phyloP scores from a whole-genome alignment of 2,113 vertebrate species.

The Perca fluviatilis region DNA sequence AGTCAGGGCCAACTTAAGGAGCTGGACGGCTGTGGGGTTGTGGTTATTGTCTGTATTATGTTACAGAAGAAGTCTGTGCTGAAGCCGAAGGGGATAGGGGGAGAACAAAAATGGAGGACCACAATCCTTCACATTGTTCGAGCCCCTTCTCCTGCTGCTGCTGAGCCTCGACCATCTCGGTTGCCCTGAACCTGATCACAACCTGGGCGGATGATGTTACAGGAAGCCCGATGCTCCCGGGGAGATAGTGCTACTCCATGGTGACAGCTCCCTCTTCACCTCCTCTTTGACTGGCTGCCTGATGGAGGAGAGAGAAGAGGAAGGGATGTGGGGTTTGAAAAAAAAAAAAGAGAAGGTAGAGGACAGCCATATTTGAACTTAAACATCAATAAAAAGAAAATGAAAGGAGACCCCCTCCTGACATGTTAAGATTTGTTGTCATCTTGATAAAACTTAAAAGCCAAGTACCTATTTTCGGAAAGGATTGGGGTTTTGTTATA shows the following conservation, averaged over 20 bases:
- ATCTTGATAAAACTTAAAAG: background rate
- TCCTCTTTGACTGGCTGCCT: slow-evolving; percentile 89
- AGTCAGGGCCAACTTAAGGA: slow-evolving; percentile 5
- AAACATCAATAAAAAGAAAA: background rate
- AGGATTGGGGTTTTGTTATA: background rate
- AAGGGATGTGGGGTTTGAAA: background rate
- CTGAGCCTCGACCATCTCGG: slow-evolving; percentile 60
- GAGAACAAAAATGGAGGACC: slow-evolving; percentile 24
- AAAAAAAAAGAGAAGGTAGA: background rate
- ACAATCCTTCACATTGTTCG: slow-evolving; percentile 85
- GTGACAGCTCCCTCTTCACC: slow-evolving; percentile 86
- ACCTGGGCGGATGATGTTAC: slow-evolving; percentile 83
- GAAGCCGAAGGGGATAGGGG: slow-evolving; percentile 3
- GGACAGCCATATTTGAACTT: background rate
- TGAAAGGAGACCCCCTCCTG: background rate
- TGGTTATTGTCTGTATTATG: slow-evolving; percentile 73
- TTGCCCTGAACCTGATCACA: slow-evolving; percentile 73
- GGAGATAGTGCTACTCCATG: slow-evolving; percentile 69
- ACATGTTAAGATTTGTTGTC: background rate
- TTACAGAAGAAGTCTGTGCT: slow-evolving; percentile 70
- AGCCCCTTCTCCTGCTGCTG: slow-evolving; percentile 34
- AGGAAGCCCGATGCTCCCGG: slow-evolving; percentile 83
- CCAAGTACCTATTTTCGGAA: background rate
- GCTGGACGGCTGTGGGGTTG: slow-evolving; percentile 44
- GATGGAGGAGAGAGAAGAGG: slow-evolving; percentile 35